A percentile compares a stretch with the other conserved stretches of the same genome.
phyloP scores from a whole-genome alignment of 2,113 vertebrate genomes.

The Deroptyus accipitrinus region DNA sequence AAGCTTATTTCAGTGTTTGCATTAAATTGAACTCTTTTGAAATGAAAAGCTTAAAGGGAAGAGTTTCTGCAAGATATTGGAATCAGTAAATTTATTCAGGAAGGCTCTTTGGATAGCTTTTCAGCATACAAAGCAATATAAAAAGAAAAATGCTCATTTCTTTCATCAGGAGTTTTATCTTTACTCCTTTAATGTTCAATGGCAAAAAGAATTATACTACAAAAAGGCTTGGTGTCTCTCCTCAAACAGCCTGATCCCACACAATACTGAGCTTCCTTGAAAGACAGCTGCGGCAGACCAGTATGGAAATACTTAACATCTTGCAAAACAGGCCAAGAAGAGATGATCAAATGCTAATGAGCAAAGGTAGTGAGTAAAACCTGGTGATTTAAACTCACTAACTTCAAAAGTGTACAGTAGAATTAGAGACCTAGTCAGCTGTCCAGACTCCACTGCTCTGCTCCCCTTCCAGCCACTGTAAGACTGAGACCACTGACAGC shows the following conservation, averaged over 20 bases:
- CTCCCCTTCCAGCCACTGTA: neutral
- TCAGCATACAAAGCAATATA: slow-evolving; percentile 17
- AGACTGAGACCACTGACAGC: neutral
- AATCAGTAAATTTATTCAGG: slow-evolving; percentile 21
- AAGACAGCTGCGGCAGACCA: neutral
- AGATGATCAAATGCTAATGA: neutral
- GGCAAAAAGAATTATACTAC: slow-evolving; percentile 7
- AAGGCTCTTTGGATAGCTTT: slow-evolving; percentile 32
- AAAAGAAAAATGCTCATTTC: slow-evolving; percentile 8
- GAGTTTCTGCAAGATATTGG: neutral
- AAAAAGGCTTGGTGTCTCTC: slow-evolving; percentile 13
- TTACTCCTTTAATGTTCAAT: slow-evolving; percentile 2
- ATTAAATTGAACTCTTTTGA: slow-evolving; percentile 17
- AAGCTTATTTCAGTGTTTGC: slow-evolving; percentile 35
- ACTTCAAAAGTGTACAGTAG: neutral
- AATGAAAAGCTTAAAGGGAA: slow-evolving; percentile 30
- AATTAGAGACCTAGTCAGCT: neutral
- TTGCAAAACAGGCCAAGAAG: neutral
- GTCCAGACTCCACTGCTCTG: neutral
- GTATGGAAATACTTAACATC: neutral
- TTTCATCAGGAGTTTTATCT: slow-evolving; percentile 57
- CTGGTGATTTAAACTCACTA: neutral
- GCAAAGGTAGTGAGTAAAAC: neutral
- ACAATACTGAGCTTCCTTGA: neutral
- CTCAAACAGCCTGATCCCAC: neutral